Evolutionary conservation across 2,113 vertebrate genomes (phyloP).

Genomic region (Cavia porcellus): DNA sequence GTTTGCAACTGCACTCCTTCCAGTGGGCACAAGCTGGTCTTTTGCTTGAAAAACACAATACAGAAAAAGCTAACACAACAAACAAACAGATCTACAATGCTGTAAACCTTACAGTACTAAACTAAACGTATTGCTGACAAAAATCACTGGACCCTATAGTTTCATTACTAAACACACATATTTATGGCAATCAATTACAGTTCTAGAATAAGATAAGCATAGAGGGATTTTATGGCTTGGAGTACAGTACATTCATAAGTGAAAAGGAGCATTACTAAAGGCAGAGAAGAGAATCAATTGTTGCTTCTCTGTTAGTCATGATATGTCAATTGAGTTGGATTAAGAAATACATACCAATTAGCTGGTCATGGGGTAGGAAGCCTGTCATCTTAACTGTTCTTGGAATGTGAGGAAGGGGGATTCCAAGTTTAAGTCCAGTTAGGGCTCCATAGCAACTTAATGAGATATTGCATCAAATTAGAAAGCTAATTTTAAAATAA

Average conservation of each 20-base stretch:
- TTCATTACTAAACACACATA: conserved; percentile 65
- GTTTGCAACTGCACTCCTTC: background rate
- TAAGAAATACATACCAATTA: background rate
- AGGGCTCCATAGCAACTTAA: background rate
- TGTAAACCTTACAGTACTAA: background rate
- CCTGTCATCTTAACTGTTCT: background rate
- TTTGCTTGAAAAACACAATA: background rate
- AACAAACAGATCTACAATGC: background rate
- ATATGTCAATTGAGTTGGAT: background rate
- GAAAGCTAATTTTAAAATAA: background rate
- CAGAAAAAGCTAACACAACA: background rate
- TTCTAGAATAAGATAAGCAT: conserved; percentile 46
- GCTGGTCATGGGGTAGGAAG: background rate
- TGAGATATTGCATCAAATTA: background rate
- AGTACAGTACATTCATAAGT: conserved; percentile 65
- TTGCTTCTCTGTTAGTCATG: background rate
- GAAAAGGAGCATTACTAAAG: conserved; percentile 48
- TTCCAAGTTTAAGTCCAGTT: background rate
- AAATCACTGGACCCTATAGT: conserved; percentile 46
- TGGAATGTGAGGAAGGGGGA: background rate
- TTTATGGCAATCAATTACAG: conserved; percentile 58
- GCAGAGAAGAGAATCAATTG: conserved; percentile 31
- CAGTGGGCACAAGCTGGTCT: background rate
- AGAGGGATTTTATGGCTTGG: conserved; percentile 56
- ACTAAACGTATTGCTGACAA: conserved; percentile 15